A percentile compares a stretch with the other conserved stretches of the same genome.
phyloP scores from a whole-genome alignment of 2,888 invertebrate species.

The Lycophotia porphyrea region DNA sequence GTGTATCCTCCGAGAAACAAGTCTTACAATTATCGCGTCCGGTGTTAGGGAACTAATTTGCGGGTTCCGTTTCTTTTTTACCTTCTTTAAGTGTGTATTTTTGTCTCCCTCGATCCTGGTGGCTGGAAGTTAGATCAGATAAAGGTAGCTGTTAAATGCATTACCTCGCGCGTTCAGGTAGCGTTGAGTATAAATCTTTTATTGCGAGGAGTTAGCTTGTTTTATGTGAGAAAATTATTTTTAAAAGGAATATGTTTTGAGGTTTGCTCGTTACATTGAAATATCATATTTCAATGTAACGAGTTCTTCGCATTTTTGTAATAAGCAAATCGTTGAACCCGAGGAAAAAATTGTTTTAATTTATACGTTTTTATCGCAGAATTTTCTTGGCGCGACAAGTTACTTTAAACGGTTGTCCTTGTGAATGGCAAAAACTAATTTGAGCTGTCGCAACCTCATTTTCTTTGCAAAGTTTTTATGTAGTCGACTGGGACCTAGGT shows the following conservation, averaged over 20 bases:
- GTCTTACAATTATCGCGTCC: slow-evolving; percentile 65
- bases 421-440: slow-evolving; percentile 18
- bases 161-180: slow-evolving; percentile 37
- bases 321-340: neutral
- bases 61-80: slow-evolving; percentile 31
- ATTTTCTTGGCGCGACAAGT: slow-evolving; percentile 14
- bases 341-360: neutral
- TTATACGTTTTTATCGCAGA: neutral
- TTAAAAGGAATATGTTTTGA: neutral
- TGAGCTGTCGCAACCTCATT: slow-evolving; percentile 9
- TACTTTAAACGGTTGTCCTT: slow-evolving; percentile 9
- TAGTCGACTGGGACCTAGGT: slow-evolving; percentile 19
- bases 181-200: slow-evolving; percentile 26
- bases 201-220: slow-evolving; percentile 3
- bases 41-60: slow-evolving; percentile 55
- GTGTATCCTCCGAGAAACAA: slow-evolving; percentile 58
- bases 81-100: slow-evolving; percentile 8
- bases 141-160: slow-evolving; percentile 35
- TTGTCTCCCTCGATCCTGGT: slow-evolving; percentile 27
- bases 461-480: slow-evolving; percentile 32
- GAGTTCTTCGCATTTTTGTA: neutral
- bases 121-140: slow-evolving; percentile 34
- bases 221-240: slow-evolving; percentile 21
- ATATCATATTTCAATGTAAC: neutral
- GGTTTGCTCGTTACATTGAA: too few relatives aligned